Evolutionary conservation across 1,140 invertebrate species (phyloP), one percentile per base, ranked within the genome.

Genomic region (Eumeta japonica): DNA sequence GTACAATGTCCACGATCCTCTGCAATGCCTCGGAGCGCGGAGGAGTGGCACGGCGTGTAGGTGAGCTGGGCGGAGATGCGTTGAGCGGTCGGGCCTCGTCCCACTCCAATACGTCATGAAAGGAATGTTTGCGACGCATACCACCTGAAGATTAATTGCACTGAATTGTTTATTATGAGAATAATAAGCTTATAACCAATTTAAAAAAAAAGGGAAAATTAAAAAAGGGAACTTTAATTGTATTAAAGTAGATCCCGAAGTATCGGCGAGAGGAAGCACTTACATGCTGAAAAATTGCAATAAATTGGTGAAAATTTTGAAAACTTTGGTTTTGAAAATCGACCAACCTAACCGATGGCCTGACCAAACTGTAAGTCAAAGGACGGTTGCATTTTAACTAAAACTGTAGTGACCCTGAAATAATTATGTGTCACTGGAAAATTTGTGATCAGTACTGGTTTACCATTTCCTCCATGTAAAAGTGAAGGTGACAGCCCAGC

Each of bases 1-100:
- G 84, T 30, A 88, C 86, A 50, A 90, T 84, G 45, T 88, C 86
- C 0, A 88, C 84, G 39, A 92, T 87, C 47, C 84, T 82, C 52
- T 88, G 85, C 37, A 90, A 72, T 1, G 87, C 81, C 58, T 90
- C 87, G 17, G 84, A 78, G 14, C 83, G 78, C 1, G 57, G 46
- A 34, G 56, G 75, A 41, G 24, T 55, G 39, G 54, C 64, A 16
- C 76, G 66, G 13, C 68, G 58, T 7, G 74, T 57, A 2, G 73
- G 66, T 2, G 70, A 76, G 0, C 59, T 62, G 11, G 77, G 67
- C 24, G 77, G 76, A 13, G 79, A 80, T 17, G 76, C 76, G 32
- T 75, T 80, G 41, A 62, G 77, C 47, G 77, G 86, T 60, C 70
- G 77, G 30, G 78, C 76, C 46, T 81, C 78, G 39, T 86, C 82